Evolutionary conservation across 2,888 invertebrate genomes (phyloP).

Genomic region (Hypomecis punctinalis): DNA sequence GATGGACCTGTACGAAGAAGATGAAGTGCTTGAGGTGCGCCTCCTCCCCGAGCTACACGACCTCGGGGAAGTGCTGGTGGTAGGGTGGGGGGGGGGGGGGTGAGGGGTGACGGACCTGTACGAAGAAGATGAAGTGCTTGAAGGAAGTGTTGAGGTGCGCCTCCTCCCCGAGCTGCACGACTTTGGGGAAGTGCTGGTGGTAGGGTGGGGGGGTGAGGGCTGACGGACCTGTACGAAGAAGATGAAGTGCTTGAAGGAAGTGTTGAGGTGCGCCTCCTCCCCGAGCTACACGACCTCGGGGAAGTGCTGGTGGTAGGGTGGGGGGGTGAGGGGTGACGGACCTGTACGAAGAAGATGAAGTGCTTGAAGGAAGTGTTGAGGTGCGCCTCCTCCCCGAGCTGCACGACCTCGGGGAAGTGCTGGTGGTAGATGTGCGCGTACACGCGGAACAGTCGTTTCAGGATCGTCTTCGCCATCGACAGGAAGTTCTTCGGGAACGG

Average conservation of each 20-base stretch:
- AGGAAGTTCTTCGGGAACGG: slow-evolving; percentile 99
- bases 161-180: no score
- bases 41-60: no score
- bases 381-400: slow-evolving; percentile 99
- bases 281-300: no score
- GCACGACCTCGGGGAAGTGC: slow-evolving; percentile 99
- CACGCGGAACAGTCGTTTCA: slow-evolving; percentile 98
- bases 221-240: no score
- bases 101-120: no score
- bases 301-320: background rate
- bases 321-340: slow-evolving; percentile 47
- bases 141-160: no score
- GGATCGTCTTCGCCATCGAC: slow-evolving; percentile 98
- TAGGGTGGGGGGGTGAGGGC: background rate
- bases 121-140: no score
- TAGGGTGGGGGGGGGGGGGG: background rate
- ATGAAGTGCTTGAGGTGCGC: no score
- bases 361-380: slow-evolving; percentile 99
- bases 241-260: no score
- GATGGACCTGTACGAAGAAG: no score
- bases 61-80: no score
- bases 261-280: no score
- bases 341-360: slow-evolving; percentile 99
- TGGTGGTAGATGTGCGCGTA: slow-evolving; percentile 99
- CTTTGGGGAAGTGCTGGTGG: background rate